These are phyloP conservation scores for Ictalurus furcatus DNA, from an alignment of 2,113 vertebrate species.

Conservation along the genomic window DNA sequence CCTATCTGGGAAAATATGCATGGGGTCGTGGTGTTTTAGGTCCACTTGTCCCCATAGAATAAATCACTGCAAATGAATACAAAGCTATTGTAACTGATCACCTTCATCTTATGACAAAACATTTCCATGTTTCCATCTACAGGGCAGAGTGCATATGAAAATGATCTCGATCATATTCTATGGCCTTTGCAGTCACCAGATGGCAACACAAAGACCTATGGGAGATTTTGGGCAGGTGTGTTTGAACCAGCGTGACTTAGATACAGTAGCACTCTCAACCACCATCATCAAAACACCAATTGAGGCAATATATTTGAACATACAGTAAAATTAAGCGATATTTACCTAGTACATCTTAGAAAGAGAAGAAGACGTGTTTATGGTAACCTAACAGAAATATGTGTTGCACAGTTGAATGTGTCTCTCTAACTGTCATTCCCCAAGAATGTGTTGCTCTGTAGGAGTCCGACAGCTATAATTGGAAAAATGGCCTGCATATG, in stretches of 20 bases:
- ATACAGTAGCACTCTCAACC: neutral
- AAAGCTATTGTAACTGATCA: neutral
- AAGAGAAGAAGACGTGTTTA: neutral
- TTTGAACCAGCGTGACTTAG: neutral
- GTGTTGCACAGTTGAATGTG: constrained; percentile 13
- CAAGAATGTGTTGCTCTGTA: constrained; percentile 29
- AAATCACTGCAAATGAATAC: neutral
- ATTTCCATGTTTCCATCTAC: neutral
- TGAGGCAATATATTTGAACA: neutral
- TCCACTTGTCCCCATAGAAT: neutral
- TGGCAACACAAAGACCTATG: neutral
- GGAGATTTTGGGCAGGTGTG: neutral
- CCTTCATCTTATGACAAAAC: neutral
- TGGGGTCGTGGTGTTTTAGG: neutral
- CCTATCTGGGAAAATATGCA: constrained; percentile 8
- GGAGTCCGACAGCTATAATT: constrained; percentile 41
- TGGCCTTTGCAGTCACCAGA: neutral
- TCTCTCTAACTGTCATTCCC: constrained; percentile 17
- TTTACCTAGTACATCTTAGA: constrained; percentile 17
- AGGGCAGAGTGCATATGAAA: neutral
- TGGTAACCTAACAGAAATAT: constrained; percentile 23
- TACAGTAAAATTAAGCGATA: neutral
- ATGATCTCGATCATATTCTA: neutral
- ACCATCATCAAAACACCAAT: neutral
- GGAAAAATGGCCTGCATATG: constrained; percentile 32